Evolutionary conservation across 2,888 invertebrate species (phyloP), one percentile per base, ranked within the genome.

Genomic region (Conistra vaccinii): DNA sequence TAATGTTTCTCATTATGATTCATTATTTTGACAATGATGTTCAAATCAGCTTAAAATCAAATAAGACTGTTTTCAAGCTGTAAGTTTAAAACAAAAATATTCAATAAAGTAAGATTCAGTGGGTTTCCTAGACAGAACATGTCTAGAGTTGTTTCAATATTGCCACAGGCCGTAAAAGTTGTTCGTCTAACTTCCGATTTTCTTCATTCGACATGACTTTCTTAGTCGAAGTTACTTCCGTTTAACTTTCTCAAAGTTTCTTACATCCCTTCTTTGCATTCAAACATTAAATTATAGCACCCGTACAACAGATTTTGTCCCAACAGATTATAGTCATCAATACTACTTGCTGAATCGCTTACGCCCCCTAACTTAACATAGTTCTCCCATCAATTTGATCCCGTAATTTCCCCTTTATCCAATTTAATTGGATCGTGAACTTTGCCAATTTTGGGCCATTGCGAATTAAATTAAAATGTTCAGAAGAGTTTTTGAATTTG

Each of bases 401-500:
- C 62, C 45, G 76, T 81, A 77, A 87, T 82, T 78, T 78, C 45
- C 74, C 77, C 77, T 88, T 86, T 81, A 85, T 87, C 74, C 80
- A 23, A 48, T 66, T 61, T 83, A 88, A 87, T 87, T 88, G 81
- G 80, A 78, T 84, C 69, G 53, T 75, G 78, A 87, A 87, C 85
- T 87, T 87, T 79, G 48, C 61, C 84, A 81, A 85, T 88, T 80
- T 72, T 26, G 55, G 58, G 39, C 69, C 45, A 73, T 69, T 23
- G 26, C 14, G 65, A 85, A 88, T 87, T 78, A 85, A 87, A 88
- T 88, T 85, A 85, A 88, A 88, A 87, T 88, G 80, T 84, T 84
- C 71, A 70, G 67, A 81, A 80, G 76, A 85, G 70, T 76, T 81
- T 58, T 69, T 29, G 51, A 79, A 78, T 80, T 84, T 76, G 77